Base-by-base conservation (phyloP, 1,140 invertebrate species). In the Eriocheir sinensis region DNA sequence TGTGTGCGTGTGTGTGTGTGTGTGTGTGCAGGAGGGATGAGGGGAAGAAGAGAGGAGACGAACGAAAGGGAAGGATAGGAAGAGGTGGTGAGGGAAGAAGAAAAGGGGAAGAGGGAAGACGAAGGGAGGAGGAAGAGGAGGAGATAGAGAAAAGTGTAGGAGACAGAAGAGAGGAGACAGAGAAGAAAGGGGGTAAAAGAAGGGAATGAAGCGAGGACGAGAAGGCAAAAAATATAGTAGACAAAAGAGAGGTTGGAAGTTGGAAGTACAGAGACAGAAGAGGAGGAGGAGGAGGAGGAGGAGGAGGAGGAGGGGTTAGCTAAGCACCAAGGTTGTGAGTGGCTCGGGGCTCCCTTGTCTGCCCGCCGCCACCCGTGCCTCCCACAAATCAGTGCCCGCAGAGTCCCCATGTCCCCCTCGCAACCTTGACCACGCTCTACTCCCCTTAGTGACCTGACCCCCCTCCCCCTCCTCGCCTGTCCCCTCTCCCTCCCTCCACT, bases 321-420 rank as follows among this genome's bases (percentile, higher is more conserved):
- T 53, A 89, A 44, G 48, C n/a, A 89, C 44, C 88, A 89, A 89
- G 88, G 88, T 89, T 89, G 88, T 48, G 88, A 21, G 34, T 48
- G 88, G 48, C 89, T 48, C 44, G 89, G 89, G 89, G 89, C 48
- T 30, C 1, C 12, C 38, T 72, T 72, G 89, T 32, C 30, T 41
- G 88, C 53, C 41, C 36, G 41, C 89, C 21, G 48, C 89, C 41
- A 4, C 79, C 38, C 32, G 34, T n/a, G 32, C 89, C 89, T 90
- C 89, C 48, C 89, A 90, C 89, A 72, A 90, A 90, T 90, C 53
- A 79, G 48, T 90, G 89, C 48, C 89, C 3, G 89, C 38, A 36
- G 30, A 44, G 30, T 44, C 44, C 88, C 6, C n/a, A 89, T 85
- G 3, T 36, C 81, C 40, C 34, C 34, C 81, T 0, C 32, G 40